These are phyloP conservation scores for Nannobrachium achirus DNA, from an alignment of 2,113 vertebrate species.

Conservation along the genomic window DNA sequence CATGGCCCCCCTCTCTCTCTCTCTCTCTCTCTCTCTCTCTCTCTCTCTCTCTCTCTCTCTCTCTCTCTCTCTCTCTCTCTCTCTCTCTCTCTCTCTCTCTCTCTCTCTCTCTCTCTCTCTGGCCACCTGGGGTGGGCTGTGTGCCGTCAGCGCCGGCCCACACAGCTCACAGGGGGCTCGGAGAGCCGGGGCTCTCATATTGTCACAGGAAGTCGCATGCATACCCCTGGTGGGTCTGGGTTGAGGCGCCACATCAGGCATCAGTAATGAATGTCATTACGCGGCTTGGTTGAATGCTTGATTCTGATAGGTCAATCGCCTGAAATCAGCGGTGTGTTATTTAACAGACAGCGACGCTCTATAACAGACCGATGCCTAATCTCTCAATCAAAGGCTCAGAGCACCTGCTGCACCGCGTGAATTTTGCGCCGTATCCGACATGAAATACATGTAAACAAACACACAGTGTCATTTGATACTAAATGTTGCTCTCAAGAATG, in stretches of 20 bases:
- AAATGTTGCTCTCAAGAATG: too few relatives aligned
- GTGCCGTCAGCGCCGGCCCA: constrained; percentile 8
- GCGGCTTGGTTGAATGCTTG: too few relatives aligned
- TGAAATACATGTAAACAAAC: too few relatives aligned
- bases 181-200: constrained; percentile 24
- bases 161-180: constrained; percentile 6
- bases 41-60: constrained; percentile 18
- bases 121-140: constrained; percentile 46
- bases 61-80: constrained; percentile 7
- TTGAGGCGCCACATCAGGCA: background rate
- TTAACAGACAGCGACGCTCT: too few relatives aligned
- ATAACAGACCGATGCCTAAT: too few relatives aligned
- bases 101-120: constrained; percentile 20
- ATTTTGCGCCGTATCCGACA: too few relatives aligned
- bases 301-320: too few relatives aligned
- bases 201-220: constrained; percentile 26
- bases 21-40: constrained; percentile 21
- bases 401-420: too few relatives aligned
- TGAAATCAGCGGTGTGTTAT: background rate
- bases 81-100: constrained; percentile 16
- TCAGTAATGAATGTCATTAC: background rate
- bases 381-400: too few relatives aligned
- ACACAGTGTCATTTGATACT: too few relatives aligned
- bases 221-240: background rate
- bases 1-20: constrained; percentile 46